phyloP scores from a whole-genome alignment of 2,113 vertebrate species.

The Ciconia boyciana region DNA sequence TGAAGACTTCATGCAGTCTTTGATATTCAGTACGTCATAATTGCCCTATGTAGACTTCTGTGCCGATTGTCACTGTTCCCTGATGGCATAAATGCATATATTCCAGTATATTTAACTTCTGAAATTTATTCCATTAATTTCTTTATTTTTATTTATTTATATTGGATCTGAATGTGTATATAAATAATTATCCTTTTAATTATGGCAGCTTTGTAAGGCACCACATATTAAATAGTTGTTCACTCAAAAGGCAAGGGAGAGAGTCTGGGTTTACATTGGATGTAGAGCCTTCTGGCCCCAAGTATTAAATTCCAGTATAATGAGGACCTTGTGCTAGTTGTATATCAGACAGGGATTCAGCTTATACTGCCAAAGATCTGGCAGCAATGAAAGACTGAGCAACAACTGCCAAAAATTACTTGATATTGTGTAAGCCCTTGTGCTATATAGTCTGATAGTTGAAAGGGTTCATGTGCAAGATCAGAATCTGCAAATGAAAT shows the following conservation, averaged over 20 bases:
- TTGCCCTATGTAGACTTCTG: background rate
- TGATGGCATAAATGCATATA: background rate
- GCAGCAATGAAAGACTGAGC: constrained; percentile 27
- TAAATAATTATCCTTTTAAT: constrained; percentile 42
- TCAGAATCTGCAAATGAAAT: constrained; percentile 35
- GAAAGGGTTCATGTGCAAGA: constrained; percentile 1
- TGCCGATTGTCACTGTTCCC: background rate
- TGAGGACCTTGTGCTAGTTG: constrained; percentile 60
- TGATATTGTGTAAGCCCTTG: constrained; percentile 51
- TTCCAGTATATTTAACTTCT: constrained; percentile 7
- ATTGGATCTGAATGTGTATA: background rate
- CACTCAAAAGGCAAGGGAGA: constrained; percentile 33
- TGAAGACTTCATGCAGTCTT: background rate
- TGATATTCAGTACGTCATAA: background rate
- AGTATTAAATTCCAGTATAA: constrained; percentile 61
- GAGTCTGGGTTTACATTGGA: constrained; percentile 51
- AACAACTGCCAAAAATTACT: constrained; percentile 62
- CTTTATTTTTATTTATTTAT: constrained; percentile 44
- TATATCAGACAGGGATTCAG: constrained; percentile 35
- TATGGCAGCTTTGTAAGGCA: constrained; percentile 45
- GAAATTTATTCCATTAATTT: constrained; percentile 29
- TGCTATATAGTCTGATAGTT: constrained; percentile 16
- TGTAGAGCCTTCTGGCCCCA: constrained; percentile 48
- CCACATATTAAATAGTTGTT: constrained; percentile 29
- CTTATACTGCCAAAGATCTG: constrained; percentile 43